phyloP scores from a whole-genome alignment of 2,113 vertebrate genomes.

The Limanda limanda region DNA sequence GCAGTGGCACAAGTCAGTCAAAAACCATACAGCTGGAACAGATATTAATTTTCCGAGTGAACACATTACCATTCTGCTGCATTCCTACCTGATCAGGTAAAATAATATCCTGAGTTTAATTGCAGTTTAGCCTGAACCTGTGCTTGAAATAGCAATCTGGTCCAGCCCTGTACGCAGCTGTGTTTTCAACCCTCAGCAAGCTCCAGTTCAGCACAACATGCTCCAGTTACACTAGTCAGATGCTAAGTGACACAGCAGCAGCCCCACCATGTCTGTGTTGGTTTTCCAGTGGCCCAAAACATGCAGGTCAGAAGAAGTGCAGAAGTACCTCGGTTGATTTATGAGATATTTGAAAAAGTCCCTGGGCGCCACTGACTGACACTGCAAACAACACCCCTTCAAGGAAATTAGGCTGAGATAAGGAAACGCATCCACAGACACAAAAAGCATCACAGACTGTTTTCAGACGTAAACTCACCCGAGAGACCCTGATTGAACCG shows the following conservation, averaged over 20 bases:
- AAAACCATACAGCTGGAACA: too few relatives aligned
- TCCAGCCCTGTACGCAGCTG: neutral
- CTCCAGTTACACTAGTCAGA: neutral
- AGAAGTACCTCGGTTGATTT: neutral
- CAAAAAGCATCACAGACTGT: neutral
- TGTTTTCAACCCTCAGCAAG: neutral
- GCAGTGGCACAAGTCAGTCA: too few relatives aligned
- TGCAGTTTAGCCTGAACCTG: neutral
- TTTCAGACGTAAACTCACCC: neutral
- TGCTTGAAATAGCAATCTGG: neutral
- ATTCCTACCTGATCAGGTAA: too few relatives aligned
- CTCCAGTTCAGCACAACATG: neutral
- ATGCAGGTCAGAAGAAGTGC: neutral
- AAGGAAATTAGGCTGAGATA: slow-evolving; percentile 23
- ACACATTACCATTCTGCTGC: too few relatives aligned
- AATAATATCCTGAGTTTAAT: too few relatives aligned
- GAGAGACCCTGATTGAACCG: slow-evolving; percentile 6
- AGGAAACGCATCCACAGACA: slow-evolving; percentile 7
- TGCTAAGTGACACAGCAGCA: neutral
- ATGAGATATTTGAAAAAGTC: slow-evolving; percentile 6
- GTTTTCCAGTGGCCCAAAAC: neutral
- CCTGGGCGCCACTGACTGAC: slow-evolving; percentile 7
- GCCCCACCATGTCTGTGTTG: neutral
- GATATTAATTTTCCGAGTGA: too few relatives aligned
- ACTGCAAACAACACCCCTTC: slow-evolving; percentile 19